A percentile compares a stretch with the other conserved stretches of the same genome.
These are phyloP conservation scores for Timandra comae DNA, from an alignment of 2,888 invertebrate species.

Conservation along the genomic window DNA sequence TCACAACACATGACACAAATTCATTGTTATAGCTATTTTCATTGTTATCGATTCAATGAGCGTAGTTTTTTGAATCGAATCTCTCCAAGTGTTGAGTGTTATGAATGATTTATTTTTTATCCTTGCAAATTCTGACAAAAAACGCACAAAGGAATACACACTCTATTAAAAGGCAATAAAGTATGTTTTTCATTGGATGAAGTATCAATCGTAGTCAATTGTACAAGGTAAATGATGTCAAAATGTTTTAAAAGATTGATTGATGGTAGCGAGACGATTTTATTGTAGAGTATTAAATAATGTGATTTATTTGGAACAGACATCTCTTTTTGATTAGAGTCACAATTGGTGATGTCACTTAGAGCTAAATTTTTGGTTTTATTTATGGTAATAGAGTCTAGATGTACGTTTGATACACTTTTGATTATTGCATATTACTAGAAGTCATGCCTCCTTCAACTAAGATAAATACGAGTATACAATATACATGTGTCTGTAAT, in stretches of 20 bases:
- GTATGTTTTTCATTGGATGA: conserved; percentile 6
- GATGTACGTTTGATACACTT: no score
- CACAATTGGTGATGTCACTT: not conserved
- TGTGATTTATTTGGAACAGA: conserved; percentile 2
- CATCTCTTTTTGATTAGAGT: conserved; percentile 6
- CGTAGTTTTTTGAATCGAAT: conserved; percentile 62
- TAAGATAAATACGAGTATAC: no score
- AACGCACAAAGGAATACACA: not conserved
- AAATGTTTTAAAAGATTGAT: conserved; percentile 45
- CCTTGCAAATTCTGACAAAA: conserved; percentile 22
- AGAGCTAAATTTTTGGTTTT: no score
- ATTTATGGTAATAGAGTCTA: no score
- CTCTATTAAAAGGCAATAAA: not conserved
- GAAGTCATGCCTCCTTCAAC: no score
- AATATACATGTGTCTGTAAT: no score
- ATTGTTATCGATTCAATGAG: conserved; percentile 70
- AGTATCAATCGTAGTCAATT: conserved; percentile 21
- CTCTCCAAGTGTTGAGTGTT: conserved; percentile 62
- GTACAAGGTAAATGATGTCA: conserved; percentile 32
- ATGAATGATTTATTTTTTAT: conserved; percentile 67
- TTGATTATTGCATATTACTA: no score
- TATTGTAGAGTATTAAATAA: not conserved
- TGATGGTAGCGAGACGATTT: conserved; percentile 29
- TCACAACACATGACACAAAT: conserved; percentile 29
- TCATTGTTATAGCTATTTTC: conserved; percentile 65